Evolutionary conservation across 2,888 invertebrate species (phyloP), one percentile per base, ranked within the genome.

Genomic region (Parasteatoda lunata): DNA sequence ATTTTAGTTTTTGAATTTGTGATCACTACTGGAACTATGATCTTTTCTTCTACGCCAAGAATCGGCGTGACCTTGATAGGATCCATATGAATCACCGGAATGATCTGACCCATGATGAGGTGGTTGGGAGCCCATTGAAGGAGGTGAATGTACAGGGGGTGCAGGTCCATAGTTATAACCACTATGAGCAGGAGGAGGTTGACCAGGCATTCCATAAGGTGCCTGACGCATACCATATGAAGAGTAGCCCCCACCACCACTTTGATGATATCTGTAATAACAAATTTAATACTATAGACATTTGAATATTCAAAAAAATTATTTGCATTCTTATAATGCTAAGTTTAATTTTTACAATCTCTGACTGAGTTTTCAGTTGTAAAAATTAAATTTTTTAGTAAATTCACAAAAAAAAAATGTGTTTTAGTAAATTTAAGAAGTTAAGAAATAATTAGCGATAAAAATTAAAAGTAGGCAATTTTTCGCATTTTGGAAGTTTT

Each of bases 11-110:
- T 86, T 86, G 5, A 68, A 51, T 72, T 86, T 86, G n/a, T 86
- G 80, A 66, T 85, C 85, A 49, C 80, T 52, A 59, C n/a, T 71
- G 0, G 78, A 69, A 52, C 69, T 52, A 15, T 85, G 80, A 45
- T 86, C 80, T 77, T 86, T 73, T 72, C 85, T 88, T 69, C 88
- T 78, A 49, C 78, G 15, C 88, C 88, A 88, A 13, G 83, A 83
- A 45, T 88, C 88, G 5, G 78, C 78, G 54, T 88, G 88, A 11
- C 88, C 88, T 76, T 88, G 88, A 51, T 83, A 88, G 5, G 88
- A 79, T 4, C 66, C 54, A 9, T 86, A 80, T 8, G 85, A 77
- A 49, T 85, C 84, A n/a, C 59, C 15, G 13, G 71, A 54, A 49
- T 78, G 84, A 45, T 86, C 80, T 6, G 70, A 52, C 3, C 76